Conservation (phyloP, 2,888 invertebrate genomes). For the Melieria crassipennis region DNA sequence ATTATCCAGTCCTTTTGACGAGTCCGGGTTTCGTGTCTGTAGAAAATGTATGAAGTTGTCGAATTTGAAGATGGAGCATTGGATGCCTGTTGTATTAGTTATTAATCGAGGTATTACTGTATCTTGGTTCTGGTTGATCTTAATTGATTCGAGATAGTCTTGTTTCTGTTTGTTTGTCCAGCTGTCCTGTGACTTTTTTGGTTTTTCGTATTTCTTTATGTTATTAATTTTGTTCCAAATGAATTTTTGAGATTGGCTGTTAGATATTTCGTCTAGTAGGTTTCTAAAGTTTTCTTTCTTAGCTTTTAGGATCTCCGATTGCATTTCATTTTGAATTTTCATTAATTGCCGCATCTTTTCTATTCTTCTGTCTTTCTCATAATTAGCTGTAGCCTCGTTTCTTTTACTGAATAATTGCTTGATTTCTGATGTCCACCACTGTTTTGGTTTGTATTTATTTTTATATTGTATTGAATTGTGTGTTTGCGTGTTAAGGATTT, state of each 20-base stretch:
- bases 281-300: constrained; percentile 6
- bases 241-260: background rate
- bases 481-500: background rate
- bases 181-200: background rate
- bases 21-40: no score
- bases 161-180: no score
- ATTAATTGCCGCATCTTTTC: background rate
- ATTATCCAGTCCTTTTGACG: no score
- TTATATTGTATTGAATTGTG: background rate
- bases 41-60: no score
- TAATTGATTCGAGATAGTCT: no score
- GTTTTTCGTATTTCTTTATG: constrained; percentile 8
- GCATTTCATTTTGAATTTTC: background rate
- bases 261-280: constrained; percentile 9
- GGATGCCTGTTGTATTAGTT: no score
- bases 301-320: background rate
- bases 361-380: background rate
- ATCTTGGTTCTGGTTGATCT: no score
- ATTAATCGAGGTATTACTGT: no score
- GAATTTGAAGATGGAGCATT: no score
- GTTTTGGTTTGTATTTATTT: constrained; percentile 25
- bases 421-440: constrained; percentile 14
- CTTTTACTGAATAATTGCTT: constrained; percentile 12
- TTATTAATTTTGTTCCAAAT: constrained; percentile 18
- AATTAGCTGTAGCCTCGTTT: constrained; percentile 24